These are phyloP conservation scores for Colletes latitarsis DNA, from an alignment of 1,140 invertebrate species.

Conservation along the genomic window DNA sequence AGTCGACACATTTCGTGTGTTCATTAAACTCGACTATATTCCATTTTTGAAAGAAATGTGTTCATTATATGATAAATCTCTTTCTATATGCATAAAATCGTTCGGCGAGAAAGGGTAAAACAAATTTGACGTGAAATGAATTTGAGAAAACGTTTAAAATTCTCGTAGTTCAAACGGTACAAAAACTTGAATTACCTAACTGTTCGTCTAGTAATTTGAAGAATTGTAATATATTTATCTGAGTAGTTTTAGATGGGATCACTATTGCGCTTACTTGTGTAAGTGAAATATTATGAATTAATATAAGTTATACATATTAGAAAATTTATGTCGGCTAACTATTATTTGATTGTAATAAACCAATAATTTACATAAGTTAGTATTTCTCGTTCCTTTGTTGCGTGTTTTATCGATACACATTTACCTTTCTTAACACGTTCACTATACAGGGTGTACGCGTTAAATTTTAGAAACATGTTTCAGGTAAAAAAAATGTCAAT, in stretches of 20 bases:
- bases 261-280: slow-evolving; percentile 31
- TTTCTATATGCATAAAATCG: slow-evolving; percentile 34
- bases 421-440: too few relatives aligned
- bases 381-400: background rate
- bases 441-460: too few relatives aligned
- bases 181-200: slow-evolving; percentile 35
- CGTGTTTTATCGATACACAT: background rate
- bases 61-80: slow-evolving; percentile 44
- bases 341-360: slow-evolving; percentile 47
- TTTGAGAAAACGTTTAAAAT: slow-evolving; percentile 10
- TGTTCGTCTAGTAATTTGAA: slow-evolving; percentile 21
- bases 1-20: slow-evolving; percentile 40
- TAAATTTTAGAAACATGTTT: too few relatives aligned
- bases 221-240: slow-evolving; percentile 49
- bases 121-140: slow-evolving; percentile 6
- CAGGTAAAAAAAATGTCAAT: too few relatives aligned
- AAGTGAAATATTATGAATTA: slow-evolving; percentile 28
- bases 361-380: slow-evolving; percentile 26
- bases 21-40: slow-evolving; percentile 39
- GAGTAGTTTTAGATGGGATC: slow-evolving; percentile 30
- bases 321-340: slow-evolving; percentile 29
- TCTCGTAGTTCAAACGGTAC: slow-evolving; percentile 43
- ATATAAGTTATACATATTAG: slow-evolving; percentile 31
- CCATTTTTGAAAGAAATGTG: slow-evolving; percentile 42
- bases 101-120: slow-evolving; percentile 1